A percentile compares a stretch with the other conserved stretches of the same genome.
phyloP scores from a whole-genome alignment of 1,140 invertebrate genomes.

The Lasaia peninsularis region DNA sequence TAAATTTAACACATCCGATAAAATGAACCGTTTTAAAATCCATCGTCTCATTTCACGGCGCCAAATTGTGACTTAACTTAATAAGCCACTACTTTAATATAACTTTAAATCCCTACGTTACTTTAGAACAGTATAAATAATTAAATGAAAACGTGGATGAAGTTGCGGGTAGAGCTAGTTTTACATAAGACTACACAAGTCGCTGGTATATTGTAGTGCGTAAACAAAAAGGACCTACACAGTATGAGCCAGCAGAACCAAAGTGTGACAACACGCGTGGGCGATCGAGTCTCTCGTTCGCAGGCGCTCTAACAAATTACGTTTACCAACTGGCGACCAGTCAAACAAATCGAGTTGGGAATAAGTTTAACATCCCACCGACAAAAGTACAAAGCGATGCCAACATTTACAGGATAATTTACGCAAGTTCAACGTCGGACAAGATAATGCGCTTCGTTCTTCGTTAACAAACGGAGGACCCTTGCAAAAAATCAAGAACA shows the following conservation, averaged over 20 bases:
- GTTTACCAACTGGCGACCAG: conserved; percentile 43
- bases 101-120: too few species aligned
- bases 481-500: too few species aligned
- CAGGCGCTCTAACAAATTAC: conserved; percentile 60
- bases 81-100: too few species aligned
- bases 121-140: too few species aligned
- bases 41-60: too few species aligned
- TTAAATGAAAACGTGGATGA: too few species aligned
- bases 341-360: conserved; percentile 21
- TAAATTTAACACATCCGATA: too few species aligned
- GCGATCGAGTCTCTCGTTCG: conserved; percentile 44
- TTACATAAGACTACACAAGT: too few species aligned
- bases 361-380: conserved; percentile 21
- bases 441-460: conserved; percentile 26
- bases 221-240: conserved; percentile 2
- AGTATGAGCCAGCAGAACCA: conserved; percentile 9
- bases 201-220: too few species aligned
- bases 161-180: too few species aligned
- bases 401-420: conserved; percentile 25
- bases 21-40: too few species aligned
- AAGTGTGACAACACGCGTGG: conserved; percentile 35
- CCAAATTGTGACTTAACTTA: too few species aligned
- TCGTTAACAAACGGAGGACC: conserved; percentile 4
- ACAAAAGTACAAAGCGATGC: conserved; percentile 24
- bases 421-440: conserved; percentile 20